phyloP scores from a whole-genome alignment of 2,888 invertebrate genomes.

The Cosmorhoe ocellata region DNA sequence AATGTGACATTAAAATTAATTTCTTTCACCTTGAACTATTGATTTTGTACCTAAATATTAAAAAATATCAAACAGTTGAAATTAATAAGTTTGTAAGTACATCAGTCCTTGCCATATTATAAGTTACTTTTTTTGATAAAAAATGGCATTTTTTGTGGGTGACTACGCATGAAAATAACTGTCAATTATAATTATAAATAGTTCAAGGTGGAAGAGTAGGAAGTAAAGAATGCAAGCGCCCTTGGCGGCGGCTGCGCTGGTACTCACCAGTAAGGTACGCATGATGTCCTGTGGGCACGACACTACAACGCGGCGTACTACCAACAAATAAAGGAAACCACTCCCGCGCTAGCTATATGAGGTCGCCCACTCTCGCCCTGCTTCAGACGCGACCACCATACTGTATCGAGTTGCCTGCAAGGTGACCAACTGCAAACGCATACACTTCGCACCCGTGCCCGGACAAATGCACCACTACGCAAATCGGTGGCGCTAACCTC shows the following conservation, averaged over 20 bases:
- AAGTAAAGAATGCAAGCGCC: conserved; percentile 44
- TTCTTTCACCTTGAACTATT: conserved; percentile 33
- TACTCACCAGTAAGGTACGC: conserved; percentile 76
- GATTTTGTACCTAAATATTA: no score
- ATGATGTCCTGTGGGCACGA: conserved; percentile 74
- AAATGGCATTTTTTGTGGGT: neutral
- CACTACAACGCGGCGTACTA: conserved; percentile 73
- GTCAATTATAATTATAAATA: conserved; percentile 17
- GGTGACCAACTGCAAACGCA: conserved; percentile 70
- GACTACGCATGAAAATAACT: conserved; percentile 5
- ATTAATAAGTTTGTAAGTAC: no score
- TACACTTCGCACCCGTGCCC: conserved; percentile 39
- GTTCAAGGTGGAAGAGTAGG: conserved; percentile 30
- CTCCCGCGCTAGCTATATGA: conserved; percentile 77
- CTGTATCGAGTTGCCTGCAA: conserved; percentile 61
- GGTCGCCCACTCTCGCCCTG: conserved; percentile 80
- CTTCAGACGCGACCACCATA: conserved; percentile 75
- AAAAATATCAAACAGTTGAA: no score
- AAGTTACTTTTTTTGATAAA: no score
- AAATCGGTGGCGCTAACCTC: conserved; percentile 62
- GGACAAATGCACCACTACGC: conserved; percentile 56
- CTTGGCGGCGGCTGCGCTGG: conserved; percentile 46
- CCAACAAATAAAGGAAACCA: conserved; percentile 78
- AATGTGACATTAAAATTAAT: conserved; percentile 13
- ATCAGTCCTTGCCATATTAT: no score